phyloP scores from a whole-genome alignment of 2,797 vertebrate species.

The Neosilurus mollespiculum region DNA sequence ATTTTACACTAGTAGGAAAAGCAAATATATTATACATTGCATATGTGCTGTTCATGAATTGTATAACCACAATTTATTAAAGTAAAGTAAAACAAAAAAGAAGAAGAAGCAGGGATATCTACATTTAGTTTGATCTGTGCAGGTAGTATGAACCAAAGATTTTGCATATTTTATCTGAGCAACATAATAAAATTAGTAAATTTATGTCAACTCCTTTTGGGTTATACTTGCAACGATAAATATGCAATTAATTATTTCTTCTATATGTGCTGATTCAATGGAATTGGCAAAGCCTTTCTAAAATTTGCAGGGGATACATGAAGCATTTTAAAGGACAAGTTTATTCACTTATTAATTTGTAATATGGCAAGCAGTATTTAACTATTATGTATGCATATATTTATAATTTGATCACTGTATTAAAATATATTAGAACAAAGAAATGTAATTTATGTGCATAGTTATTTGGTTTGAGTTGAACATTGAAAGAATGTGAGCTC shows the following conservation, averaged over 20 bases:
- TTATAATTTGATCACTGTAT: neutral
- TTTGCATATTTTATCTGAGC: no score
- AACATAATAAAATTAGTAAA: neutral
- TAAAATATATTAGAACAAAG: neutral
- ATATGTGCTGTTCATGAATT: neutral
- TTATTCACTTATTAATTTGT: neutral
- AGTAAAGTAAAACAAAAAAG: no score
- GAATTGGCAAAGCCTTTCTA: neutral
- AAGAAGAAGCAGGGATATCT: no score
- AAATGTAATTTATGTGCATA: neutral
- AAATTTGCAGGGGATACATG: neutral
- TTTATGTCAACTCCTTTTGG: constrained; percentile 4
- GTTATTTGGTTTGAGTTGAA: neutral
- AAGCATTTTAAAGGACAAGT: no score
- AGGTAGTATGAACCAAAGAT: no score
- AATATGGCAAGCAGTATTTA: neutral
- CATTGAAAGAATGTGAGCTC: neutral
- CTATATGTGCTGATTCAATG: neutral
- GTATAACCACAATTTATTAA: no score
- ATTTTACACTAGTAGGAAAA: constrained; percentile 3
- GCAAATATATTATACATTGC: constrained; percentile 6
- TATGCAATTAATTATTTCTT: neutral
- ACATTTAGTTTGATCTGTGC: no score
- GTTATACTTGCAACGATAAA: neutral
- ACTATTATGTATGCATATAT: neutral